Percentiles rank a stretch among this genome's conserved stretches.
Evolutionary conservation across 2,888 invertebrate species (phyloP).

Genomic region (Amorpha juglandis): DNA sequence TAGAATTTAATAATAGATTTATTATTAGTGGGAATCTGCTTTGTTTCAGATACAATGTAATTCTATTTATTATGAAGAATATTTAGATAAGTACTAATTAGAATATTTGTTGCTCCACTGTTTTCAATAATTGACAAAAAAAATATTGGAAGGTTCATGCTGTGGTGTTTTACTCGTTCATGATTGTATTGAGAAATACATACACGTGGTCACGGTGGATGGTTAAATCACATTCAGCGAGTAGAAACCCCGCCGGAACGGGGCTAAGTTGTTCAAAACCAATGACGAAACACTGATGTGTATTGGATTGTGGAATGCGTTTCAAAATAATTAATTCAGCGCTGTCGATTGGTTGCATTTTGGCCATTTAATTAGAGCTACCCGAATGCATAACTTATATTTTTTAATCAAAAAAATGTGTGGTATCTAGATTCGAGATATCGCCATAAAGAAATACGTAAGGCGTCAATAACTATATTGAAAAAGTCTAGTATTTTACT

Average conservation of each 20-base stretch:
- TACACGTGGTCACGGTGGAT: slow-evolving; percentile 20
- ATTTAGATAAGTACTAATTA: too few species aligned
- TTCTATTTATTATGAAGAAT: too few species aligned
- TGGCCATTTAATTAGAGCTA: background rate
- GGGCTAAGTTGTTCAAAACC: slow-evolving; percentile 43
- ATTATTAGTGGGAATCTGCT: background rate
- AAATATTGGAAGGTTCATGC: background rate
- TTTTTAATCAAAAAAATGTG: background rate
- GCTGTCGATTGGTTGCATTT: slow-evolving; percentile 42
- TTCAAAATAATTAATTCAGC: slow-evolving; percentile 46
- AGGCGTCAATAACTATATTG: background rate
- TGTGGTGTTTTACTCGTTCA: slow-evolving; percentile 1
- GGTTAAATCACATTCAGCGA: slow-evolving; percentile 21
- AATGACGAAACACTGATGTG: slow-evolving; percentile 51
- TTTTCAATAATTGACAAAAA: background rate
- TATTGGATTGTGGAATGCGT: slow-evolving; percentile 52
- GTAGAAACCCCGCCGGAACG: slow-evolving; percentile 40
- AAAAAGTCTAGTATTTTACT: background rate
- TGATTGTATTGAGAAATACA: slow-evolving; percentile 15
- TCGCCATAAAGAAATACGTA: background rate
- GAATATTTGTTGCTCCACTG: too few species aligned
- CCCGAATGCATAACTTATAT: too few species aligned
- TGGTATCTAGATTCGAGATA: too few species aligned
- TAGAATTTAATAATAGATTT: background rate
- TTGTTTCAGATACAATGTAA: too few species aligned